Evolutionary conservation across 2,888 invertebrate genomes (phyloP), one percentile per base, ranked within the genome.

Genomic region (Brenthis daphne): DNA sequence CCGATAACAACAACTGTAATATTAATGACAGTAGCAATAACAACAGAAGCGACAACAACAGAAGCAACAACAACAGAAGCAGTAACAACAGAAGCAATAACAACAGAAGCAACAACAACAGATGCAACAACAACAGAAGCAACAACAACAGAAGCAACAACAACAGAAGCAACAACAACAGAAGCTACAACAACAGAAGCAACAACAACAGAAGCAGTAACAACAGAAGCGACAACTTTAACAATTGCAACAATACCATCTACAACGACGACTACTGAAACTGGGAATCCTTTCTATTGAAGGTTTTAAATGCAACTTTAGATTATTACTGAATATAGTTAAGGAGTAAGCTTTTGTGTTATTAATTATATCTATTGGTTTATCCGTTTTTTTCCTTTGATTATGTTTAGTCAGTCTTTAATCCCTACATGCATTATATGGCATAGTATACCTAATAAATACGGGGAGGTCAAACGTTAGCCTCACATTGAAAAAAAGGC

Each of bases 271-370:
- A 56, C 55, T 33, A 63, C 63, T 16, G 69, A 65, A 55, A 65
- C 69, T 48, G 72, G 72, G 2, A 63, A 72, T 29, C 72, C 72
- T 16, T 72, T 69, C 29, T 72, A 72, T 54, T 72, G n/a, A 69
- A 48, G 51, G 37, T 4, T 13, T 11, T 48, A 43, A 43, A 43
- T 43, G 37, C 11, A 43, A 20, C 13, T 13, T 24, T 13, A n/a
- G 47, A 13, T 6, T 58, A 4, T 5, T 24, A 24, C 29, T 29
- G 29, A 29, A 29, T 29, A 29, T 5, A 29, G 29, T 29, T 29
- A 29, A 29, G 29, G 0, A 29, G 29, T 29, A 29, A 4, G 0
- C 3, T 29, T 29, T 58, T 33, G n/a, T 37, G 11, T 54, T 54
- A 54, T 54, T 24, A 43, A 43, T 8, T 11, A 43, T 8, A 37